phyloP scores from a whole-genome alignment of 1,140 invertebrate species.

The Aethina tumida region DNA sequence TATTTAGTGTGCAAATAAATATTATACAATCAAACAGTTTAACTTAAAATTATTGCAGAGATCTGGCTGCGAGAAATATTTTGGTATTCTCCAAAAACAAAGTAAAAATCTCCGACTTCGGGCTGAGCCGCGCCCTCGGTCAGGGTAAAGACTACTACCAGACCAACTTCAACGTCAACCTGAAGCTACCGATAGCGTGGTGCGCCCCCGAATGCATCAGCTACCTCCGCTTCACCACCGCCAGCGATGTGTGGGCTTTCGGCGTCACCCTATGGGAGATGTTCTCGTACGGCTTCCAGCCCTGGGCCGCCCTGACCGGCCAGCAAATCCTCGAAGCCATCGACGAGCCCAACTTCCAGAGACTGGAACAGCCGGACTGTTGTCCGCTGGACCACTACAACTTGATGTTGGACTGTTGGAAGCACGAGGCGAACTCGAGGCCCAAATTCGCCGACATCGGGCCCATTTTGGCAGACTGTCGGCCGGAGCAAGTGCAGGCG shows the following conservation, averaged over 20 bases:
- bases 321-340: slow-evolving; percentile 94
- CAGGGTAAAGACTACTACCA: slow-evolving; percentile 99
- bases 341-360: slow-evolving; percentile 82
- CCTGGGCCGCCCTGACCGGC: slow-evolving; percentile 92
- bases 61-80: slow-evolving; percentile 91
- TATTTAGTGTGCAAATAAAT: too few relatives aligned
- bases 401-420: slow-evolving; percentile 93
- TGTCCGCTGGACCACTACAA: slow-evolving; percentile 90
- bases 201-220: slow-evolving; percentile 98
- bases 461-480: slow-evolving; percentile 68
- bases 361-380: slow-evolving; percentile 85
- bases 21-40: too few relatives aligned
- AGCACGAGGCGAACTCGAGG: slow-evolving; percentile 78
- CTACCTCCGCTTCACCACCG: slow-evolving; percentile 89
- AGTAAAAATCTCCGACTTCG: slow-evolving; percentile 98
- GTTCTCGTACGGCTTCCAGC: slow-evolving; percentile 96
- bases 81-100: slow-evolving; percentile 92
- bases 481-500: slow-evolving; percentile 77
- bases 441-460: slow-evolving; percentile 86
- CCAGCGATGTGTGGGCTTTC: slow-evolving; percentile 96
- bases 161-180: slow-evolving; percentile 95
- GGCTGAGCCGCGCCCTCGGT: slow-evolving; percentile 87
- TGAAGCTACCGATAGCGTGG: slow-evolving; percentile 97
- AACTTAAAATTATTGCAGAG: too few relatives aligned
- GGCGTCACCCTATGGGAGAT: slow-evolving; percentile 99